Evolutionary conservation across 2,888 invertebrate genomes (phyloP).

Genomic region (Lepidonotus clava): DNA sequence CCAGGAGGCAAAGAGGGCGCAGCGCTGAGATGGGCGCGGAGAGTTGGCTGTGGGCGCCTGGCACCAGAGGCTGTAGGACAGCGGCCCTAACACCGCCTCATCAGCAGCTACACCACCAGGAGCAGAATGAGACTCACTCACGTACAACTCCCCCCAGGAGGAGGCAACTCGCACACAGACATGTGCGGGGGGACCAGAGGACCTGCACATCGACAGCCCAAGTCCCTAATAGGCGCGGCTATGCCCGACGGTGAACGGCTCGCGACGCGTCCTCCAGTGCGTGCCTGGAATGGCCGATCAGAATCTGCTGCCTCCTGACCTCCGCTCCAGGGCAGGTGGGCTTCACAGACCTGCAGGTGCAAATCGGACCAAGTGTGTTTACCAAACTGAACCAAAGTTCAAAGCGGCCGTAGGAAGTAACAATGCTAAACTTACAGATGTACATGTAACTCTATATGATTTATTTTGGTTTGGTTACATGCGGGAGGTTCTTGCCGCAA

Average conservation of each 20-base stretch:
- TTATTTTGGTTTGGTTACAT: too few relatives aligned
- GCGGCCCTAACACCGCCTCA: too few relatives aligned
- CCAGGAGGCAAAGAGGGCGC: neutral
- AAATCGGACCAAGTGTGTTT: neutral
- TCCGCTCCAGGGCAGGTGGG: constrained; percentile 1
- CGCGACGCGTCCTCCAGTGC: too few relatives aligned
- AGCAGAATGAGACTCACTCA: neutral
- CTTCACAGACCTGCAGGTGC: neutral
- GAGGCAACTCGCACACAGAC: neutral
- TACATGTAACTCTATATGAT: too few relatives aligned
- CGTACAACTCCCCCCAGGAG: neutral
- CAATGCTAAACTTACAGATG: too few relatives aligned
- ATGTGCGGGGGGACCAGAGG: neutral
- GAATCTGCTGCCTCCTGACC: neutral
- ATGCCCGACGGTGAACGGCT: too few relatives aligned
- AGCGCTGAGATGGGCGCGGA: neutral
- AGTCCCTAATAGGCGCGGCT: too few relatives aligned
- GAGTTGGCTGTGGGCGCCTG: neutral
- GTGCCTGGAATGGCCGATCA: too few relatives aligned
- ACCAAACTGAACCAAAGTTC: neutral
- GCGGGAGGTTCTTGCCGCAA: too few relatives aligned
- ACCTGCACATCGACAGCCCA: too few relatives aligned
- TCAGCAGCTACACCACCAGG: neutral
- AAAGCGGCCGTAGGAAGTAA: neutral
- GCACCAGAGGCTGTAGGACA: neutral